Base-by-base conservation (phyloP, 2,797 vertebrate species). In the Sebastiscus tertius region DNA sequence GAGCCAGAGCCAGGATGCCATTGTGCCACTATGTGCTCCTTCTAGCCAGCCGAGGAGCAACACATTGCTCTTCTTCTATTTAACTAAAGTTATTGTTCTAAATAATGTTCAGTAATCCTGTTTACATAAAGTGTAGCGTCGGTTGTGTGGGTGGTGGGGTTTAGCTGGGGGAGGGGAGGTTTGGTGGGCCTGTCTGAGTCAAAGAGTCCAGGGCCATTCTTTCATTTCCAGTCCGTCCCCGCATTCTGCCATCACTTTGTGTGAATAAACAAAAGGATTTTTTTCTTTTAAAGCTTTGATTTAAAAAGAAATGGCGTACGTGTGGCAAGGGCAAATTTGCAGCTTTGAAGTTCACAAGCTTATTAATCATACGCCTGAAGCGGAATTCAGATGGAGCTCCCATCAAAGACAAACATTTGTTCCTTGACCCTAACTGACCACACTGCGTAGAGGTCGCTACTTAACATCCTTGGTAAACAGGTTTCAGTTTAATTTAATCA, bases 271-370 rank as follows among this genome's bases (percentile, higher is more conserved):
- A 82, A 81, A 27, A 49, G 16, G 9, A n/a, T 49, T 71, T 77
- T 27, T 52, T 52, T 22, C 20, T 65, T 65, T 75, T 66, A 61
- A 76, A 77, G 73, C 66, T 87, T 84, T 89, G 80, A 91, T 86
- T 85, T 54, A 69, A 87, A 87, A 88, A 71, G 49, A 86, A 86
- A 87, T 81, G 66, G 61, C 2, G 16, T 71, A 86, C 22, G 62
- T 80, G 69, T 64, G 34, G 77, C 63, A 85, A 71, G 88, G 76
- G 72, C 59, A 84, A 82, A 86, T 88, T 81, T 72, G 14, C 74
- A 29, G 60, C 90, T 92, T 91, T 92, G 86, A 92, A 90, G 84
- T 91, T 81, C 77, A 87, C 39, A 70, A 73, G 80, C 87, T 72
- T 87, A 90, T 87, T 90, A 91, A 84, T 71, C 55, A 68, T 39